Percentiles rank a stretch among this genome's conserved stretches.
Conservation (phyloP, 2,113 vertebrate genomes). For the Piprites chloris region DNA sequence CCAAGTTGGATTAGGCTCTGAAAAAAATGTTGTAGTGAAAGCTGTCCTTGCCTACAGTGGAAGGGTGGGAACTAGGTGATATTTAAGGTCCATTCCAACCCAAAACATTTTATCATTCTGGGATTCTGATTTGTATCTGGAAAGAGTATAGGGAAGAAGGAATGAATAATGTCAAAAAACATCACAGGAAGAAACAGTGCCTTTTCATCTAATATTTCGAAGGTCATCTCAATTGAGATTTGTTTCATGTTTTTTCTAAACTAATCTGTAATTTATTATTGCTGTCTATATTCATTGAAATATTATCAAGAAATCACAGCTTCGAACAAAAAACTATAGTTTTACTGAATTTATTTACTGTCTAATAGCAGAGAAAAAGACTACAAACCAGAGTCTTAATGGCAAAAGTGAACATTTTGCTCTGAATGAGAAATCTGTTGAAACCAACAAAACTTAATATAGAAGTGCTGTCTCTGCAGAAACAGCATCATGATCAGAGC, state of each 20-base stretch:
- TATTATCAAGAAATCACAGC: background rate
- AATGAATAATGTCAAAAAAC: background rate
- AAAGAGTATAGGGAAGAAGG: background rate
- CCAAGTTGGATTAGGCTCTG: background rate
- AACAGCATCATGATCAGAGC: background rate
- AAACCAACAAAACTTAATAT: background rate
- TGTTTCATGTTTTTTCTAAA: background rate
- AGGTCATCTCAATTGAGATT: background rate
- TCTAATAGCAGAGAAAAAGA: background rate
- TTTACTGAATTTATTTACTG: background rate
- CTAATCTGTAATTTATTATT: background rate
- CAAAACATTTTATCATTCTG: background rate
- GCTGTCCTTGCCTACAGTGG: background rate
- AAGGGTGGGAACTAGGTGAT: background rate
- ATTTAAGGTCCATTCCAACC: background rate
- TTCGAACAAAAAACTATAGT: background rate
- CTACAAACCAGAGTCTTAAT: background rate
- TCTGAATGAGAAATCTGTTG: background rate
- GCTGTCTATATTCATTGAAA: background rate
- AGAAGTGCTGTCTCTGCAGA: slow-evolving; percentile 3
- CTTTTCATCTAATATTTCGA: background rate
- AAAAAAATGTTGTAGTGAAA: background rate
- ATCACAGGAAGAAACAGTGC: background rate
- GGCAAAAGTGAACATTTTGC: background rate
- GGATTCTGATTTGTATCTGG: background rate